Percentiles rank a stretch among this genome's conserved stretches.
phyloP scores from a whole-genome alignment of 2,797 vertebrate species.

The Lepilemur ruficaudatus region DNA sequence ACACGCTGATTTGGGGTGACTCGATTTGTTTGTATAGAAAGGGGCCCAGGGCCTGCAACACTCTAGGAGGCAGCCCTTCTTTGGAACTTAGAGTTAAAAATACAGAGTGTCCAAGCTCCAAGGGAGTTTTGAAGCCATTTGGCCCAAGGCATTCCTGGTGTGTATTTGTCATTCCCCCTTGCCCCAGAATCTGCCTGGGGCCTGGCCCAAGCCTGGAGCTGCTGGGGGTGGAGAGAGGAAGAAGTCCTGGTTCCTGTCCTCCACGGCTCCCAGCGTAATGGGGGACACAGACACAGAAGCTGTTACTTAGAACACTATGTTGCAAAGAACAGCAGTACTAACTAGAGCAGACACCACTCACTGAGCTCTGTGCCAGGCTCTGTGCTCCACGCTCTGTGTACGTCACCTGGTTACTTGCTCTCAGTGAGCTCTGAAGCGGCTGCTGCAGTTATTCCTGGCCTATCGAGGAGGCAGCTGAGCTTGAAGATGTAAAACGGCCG shows the following conservation, averaged over 20 bases:
- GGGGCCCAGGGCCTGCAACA: neutral
- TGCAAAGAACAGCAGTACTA: neutral
- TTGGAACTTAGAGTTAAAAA: constrained; percentile 17
- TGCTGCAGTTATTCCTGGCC: neutral
- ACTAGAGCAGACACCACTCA: neutral
- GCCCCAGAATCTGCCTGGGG: neutral
- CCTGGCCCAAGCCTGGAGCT: neutral
- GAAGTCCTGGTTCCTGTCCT: neutral
- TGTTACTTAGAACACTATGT: neutral
- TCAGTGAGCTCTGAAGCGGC: neutral
- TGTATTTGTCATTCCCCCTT: neutral
- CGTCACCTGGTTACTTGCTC: neutral
- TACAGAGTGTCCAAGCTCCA: neutral
- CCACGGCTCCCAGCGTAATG: neutral
- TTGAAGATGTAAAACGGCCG: neutral
- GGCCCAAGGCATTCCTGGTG: neutral
- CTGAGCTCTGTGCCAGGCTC: neutral
- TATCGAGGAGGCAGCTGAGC: neutral
- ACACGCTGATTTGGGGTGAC: neutral
- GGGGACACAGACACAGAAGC: neutral
- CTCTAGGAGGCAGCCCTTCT: neutral
- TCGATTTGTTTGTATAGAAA: neutral
- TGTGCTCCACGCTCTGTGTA: neutral
- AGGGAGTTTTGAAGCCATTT: constrained; percentile 47
- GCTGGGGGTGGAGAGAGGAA: neutral